Conservation (phyloP, 2,113 vertebrate species). For the Rhinoderma darwinii region DNA sequence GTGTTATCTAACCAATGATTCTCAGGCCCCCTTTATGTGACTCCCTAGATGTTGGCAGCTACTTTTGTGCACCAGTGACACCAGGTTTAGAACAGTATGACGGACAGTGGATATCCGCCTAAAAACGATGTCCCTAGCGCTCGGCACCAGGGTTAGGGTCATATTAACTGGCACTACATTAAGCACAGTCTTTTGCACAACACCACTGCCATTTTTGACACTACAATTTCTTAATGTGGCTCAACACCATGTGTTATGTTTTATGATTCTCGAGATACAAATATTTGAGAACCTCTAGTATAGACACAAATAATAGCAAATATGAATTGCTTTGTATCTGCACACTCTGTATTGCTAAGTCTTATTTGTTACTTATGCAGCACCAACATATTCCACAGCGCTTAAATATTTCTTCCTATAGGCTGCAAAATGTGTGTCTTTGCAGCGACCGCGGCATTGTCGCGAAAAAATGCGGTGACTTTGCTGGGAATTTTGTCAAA, state of each 20-base stretch:
- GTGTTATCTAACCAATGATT: neutral
- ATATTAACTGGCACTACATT: neutral
- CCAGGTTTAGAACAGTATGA: neutral
- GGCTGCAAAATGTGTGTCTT: too few relatives aligned
- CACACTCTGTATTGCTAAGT: neutral
- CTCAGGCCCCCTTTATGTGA: neutral
- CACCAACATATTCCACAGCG: too few relatives aligned
- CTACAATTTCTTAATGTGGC: neutral
- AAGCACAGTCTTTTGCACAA: neutral
- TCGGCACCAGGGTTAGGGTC: neutral
- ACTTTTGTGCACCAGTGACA: neutral
- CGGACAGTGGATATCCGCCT: neutral
- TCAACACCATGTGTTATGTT: neutral
- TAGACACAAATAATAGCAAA: neutral
- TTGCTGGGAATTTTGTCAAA: too few relatives aligned
- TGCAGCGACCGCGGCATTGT: too few relatives aligned
- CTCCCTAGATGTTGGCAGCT: neutral
- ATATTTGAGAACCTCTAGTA: neutral
- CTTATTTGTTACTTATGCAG: too few relatives aligned
- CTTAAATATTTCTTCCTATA: too few relatives aligned
- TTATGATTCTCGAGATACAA: neutral
- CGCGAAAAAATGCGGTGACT: too few relatives aligned
- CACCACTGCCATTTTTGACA: neutral
- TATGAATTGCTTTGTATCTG: neutral
- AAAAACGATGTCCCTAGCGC: neutral